A percentile compares a stretch with the other conserved stretches of the same genome.
phyloP scores from a whole-genome alignment of 2,888 invertebrate genomes.

The Sipha maydis region DNA sequence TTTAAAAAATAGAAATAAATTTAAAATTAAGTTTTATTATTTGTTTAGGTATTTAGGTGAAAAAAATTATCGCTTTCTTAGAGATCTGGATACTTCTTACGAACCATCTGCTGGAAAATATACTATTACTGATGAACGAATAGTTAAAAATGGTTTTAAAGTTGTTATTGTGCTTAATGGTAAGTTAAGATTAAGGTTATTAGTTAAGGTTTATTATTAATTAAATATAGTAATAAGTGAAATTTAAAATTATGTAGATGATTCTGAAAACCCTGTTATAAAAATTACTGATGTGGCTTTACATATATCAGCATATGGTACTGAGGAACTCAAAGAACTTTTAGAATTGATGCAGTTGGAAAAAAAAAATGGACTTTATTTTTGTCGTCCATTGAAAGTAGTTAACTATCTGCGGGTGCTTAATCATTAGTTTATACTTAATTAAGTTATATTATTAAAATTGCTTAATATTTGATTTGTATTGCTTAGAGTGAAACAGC shows the following conservation, averaged over 20 bases:
- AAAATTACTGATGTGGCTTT: constrained; percentile 64
- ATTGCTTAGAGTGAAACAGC: constrained; percentile 52
- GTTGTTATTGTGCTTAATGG: constrained; percentile 63
- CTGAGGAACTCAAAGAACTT: constrained; percentile 64
- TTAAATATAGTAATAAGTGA: background rate
- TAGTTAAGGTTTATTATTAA: background rate
- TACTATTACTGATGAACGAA: constrained; percentile 64
- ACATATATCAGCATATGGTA: constrained; percentile 63
- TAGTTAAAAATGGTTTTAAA: constrained; percentile 65
- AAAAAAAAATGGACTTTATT: constrained; percentile 50
- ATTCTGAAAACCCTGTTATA: constrained; percentile 37
- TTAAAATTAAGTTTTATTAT: no score
- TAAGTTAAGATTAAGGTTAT: background rate
- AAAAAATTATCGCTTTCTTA: constrained; percentile 40
- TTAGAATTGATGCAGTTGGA: constrained; percentile 62
- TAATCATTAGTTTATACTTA: background rate
- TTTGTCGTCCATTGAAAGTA: constrained; percentile 64
- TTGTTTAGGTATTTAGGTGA: constrained; percentile 46
- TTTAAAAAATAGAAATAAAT: background rate
- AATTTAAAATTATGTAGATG: constrained; percentile 14
- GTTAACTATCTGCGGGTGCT: constrained; percentile 63
- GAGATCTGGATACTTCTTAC: constrained; percentile 10
- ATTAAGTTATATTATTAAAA: background rate
- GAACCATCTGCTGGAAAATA: constrained; percentile 56
- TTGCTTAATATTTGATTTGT: background rate